Percentiles rank a stretch among this genome's conserved stretches.
These are phyloP conservation scores for Amblyopsis hoosieri DNA, from an alignment of 2,797 vertebrate species.

Conservation along the genomic window DNA sequence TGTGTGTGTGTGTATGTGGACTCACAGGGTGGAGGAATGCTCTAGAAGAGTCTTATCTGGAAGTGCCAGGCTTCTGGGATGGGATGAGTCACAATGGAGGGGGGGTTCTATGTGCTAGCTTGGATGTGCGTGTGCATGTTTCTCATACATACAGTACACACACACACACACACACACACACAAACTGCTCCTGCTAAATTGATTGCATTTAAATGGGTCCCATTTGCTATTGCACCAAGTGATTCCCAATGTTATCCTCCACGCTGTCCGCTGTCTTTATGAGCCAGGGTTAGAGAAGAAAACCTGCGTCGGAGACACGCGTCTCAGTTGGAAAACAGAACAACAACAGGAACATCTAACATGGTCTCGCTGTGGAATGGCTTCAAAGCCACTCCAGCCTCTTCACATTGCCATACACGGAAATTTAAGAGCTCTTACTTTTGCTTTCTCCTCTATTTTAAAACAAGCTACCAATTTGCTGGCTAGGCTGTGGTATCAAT, in stretches of 20 bases:
- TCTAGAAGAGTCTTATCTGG: conserved; percentile 77
- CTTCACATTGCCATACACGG: background rate
- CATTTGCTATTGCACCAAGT: no score
- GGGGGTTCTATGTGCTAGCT: background rate
- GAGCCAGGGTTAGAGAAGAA: conserved; percentile 20
- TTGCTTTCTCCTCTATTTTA: background rate
- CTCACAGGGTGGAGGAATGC: conserved; percentile 67
- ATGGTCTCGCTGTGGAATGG: no score
- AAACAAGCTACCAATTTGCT: conserved; percentile 3
- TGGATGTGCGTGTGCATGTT: background rate
- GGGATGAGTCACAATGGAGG: conserved; percentile 66
- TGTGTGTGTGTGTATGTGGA: background rate
- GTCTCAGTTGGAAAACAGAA: no score
- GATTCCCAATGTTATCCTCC: no score
- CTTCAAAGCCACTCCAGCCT: background rate
- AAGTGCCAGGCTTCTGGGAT: conserved; percentile 69
- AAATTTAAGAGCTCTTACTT: conserved; percentile 1
- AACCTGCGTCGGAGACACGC: conserved; percentile 13
- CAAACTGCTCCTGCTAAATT: background rate
- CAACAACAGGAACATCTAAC: no score
- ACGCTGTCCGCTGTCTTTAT: conserved; percentile 24
- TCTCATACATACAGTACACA: background rate
- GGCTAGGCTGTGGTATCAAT: background rate
- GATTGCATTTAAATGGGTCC: no score
- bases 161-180: conserved; percentile 21